phyloP scores from a whole-genome alignment of 1,140 invertebrate species.

The Tribolium madens region DNA sequence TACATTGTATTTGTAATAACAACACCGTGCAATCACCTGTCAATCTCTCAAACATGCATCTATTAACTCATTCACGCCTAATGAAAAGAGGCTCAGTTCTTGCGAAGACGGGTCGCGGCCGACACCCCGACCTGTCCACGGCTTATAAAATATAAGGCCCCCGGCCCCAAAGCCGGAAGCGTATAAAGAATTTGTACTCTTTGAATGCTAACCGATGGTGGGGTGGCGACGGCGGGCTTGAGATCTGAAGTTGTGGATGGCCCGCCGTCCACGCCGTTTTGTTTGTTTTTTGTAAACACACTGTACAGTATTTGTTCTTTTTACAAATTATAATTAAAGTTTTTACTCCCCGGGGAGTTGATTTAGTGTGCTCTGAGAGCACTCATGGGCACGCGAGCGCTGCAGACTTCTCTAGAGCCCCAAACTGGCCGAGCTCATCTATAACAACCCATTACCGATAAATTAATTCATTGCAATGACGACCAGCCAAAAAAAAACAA shows the following conservation, averaged over 20 bases:
- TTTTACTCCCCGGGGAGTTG: conserved; percentile 48
- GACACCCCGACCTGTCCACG: conserved; percentile 47
- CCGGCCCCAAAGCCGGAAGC: conserved; percentile 35
- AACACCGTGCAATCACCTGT: conserved; percentile 62
- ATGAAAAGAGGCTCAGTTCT: conserved; percentile 60
- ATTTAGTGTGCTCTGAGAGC: conserved; percentile 47
- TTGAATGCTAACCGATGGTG: conserved; percentile 60
- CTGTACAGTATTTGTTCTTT: conserved; percentile 54
- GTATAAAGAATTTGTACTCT: conserved; percentile 63
- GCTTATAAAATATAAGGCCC: conserved; percentile 59
- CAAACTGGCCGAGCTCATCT: conserved; percentile 34
- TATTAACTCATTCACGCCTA: conserved; percentile 52
- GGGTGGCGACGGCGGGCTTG: conserved; percentile 50
- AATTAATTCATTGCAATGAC: conserved; percentile 35
- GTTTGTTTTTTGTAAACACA: conserved; percentile 50
- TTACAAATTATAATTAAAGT: conserved; percentile 49
- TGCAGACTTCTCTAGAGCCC: conserved; percentile 44
- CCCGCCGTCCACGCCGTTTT: conserved; percentile 49
- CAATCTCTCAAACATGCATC: conserved; percentile 56
- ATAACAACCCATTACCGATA: conserved; percentile 36
- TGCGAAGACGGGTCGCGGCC: conserved; percentile 50
- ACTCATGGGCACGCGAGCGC: conserved; percentile 49
- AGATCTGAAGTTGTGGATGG: conserved; percentile 56
- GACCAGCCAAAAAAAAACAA: not conserved
- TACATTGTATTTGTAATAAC: conserved; percentile 45